Evolutionary conservation across 2,113 vertebrate genomes (phyloP), one percentile per base, ranked within the genome.

Genomic region (Paedocypris sp.): DNA sequence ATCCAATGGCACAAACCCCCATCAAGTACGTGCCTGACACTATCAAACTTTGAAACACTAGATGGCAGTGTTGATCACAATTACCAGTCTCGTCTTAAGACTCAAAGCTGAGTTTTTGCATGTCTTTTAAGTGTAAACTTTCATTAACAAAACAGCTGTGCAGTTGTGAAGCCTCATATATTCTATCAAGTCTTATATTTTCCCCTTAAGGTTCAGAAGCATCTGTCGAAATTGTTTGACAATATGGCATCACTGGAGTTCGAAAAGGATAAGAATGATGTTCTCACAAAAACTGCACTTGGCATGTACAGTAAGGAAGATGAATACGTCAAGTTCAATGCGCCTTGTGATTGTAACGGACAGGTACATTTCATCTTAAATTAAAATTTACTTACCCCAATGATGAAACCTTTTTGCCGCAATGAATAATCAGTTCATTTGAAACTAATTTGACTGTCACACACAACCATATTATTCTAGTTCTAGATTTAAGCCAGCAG

Each of bases 251-350:
- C 81, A 78, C 79, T 97, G 86, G 76, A 75, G 32, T 96, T 97
- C 75, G 81, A 90, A 69, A 36, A 71, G 10, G 90, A 91, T 2
- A 66, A 70, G 29, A 79, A 80, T 18, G 79, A 84, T 15, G 83
- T 77, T 6, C 70, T 74, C 36, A 84, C 82, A 2, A 90, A 90
- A 64, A 78, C 35, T 2, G 86, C 79, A 4, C 69, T 94, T 46
- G 95, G 95, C 60, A 97, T 97, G 95, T 95, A 86, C 78, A 98
- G 94, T 56, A 93, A 85, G 71, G 95, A 99, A 67, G 90, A 88
- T 0, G 95, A 99, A 32, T 97, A 91, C 0, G 93, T 98, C 20
- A 51, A 73, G 33, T 99, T 97, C 76, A 90, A 77, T 3, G 73
- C 87, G 13, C 46, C 85, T 42, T 98, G 94, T 59, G 87, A 96